Conservation (phyloP, 1,140 invertebrate species). For the Lucilia cuprina region DNA sequence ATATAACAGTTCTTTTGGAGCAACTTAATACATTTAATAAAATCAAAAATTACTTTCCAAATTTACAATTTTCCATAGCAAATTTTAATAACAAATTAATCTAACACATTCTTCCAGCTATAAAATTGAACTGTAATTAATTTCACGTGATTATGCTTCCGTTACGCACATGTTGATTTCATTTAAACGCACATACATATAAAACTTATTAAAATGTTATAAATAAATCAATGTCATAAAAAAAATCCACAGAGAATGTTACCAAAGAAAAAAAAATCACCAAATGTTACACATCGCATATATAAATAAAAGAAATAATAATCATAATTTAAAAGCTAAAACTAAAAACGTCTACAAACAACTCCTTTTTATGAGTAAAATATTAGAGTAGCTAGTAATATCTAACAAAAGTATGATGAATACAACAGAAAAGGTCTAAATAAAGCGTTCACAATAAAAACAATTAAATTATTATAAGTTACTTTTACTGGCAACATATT, state of each 20-base stretch:
- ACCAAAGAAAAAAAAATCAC: neutral
- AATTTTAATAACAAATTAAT: too few relatives aligned
- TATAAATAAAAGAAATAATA: neutral
- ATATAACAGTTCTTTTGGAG: too few relatives aligned
- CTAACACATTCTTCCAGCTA: too few relatives aligned
- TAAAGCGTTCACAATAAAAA: slow-evolving; percentile 18
- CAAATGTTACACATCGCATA: neutral
- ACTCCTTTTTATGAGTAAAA: neutral
- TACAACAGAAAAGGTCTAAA: neutral
- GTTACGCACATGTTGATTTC: neutral
- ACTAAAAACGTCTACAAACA: neutral
- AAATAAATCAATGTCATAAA: neutral
- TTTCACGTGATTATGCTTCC: neutral
- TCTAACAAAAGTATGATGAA: too few relatives aligned
- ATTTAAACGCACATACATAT: neutral
- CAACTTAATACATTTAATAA: too few relatives aligned
- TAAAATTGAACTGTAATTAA: neutral
- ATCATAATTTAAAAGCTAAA: neutral
- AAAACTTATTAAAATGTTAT: neutral
- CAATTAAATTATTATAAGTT: slow-evolving; percentile 35
- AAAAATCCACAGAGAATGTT: neutral
- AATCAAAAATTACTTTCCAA: too few relatives aligned
- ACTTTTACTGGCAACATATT: slow-evolving; percentile 11
- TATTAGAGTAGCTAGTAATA: neutral
- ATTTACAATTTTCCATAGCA: too few relatives aligned